Evolutionary conservation across 1,140 invertebrate species (phyloP), one percentile per base, ranked within the genome.

Genomic region (Bombus ignitus): DNA sequence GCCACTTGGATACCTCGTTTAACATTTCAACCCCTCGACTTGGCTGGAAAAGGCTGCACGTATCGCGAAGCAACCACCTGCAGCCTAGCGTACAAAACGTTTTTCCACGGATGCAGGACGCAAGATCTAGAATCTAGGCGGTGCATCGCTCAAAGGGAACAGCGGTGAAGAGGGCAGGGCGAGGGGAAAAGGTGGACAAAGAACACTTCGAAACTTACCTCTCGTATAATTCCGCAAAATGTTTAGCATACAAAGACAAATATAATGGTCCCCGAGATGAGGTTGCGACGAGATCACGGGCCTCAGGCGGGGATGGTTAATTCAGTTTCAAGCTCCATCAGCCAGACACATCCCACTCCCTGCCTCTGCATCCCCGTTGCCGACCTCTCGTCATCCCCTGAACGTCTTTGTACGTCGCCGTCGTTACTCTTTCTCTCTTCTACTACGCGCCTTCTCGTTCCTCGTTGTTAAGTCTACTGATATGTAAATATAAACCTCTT

Each of bases 241-340:
- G 91, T 93, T 94, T 94, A 94, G 92, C 93, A 94, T 94, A 93
- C 93, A 94, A 94, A 93, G 92, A 93, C 92, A 92, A 93, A 92
- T 92, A 93, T 94, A 94, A 94, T 94, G 92, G 93, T 91, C 83
- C 91, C 76, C 85, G 93, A 94, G 93, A 93, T 93, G 93, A 94
- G 89, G 88, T 92, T 93, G 92, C 91, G 91, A 91, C 90, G 89
- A 93, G 89, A 91, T 92, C 92, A 83, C 83, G 89, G 53, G 87
- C 91, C 90, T 89, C 90, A 66, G 91, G 91, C 92, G 78, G 90
- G 93, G 92, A 88, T 87, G 92, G 92, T 90, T 94, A 94, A 94
- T 94, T 92, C 88, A 92, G 92, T 94, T 94, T 93, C 92, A 86
- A 93, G 92, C 92, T 94, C 92, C 92, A 94, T 94, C 93, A 94